Conservation (phyloP, 2,888 invertebrate species). For the Drosophila dives region DNA sequence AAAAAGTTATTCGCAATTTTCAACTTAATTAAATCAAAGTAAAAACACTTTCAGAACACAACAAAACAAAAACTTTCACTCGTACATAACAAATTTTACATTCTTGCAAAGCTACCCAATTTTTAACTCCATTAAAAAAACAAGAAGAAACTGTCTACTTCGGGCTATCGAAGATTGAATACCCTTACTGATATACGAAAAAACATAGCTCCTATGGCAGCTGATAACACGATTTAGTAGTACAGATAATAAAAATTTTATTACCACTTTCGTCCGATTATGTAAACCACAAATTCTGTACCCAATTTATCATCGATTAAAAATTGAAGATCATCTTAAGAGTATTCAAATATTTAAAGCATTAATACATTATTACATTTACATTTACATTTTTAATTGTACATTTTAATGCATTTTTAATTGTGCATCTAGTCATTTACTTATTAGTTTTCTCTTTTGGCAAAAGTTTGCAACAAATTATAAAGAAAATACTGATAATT, state of each 20-base stretch:
- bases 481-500: slow-evolving; percentile 6
- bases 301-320: background rate
- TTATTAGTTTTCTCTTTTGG: slow-evolving; percentile 2
- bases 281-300: background rate
- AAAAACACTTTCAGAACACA: slow-evolving; percentile 19
- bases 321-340: background rate
- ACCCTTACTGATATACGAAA: slow-evolving; percentile 6
- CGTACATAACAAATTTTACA: slow-evolving; percentile 45
- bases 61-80: slow-evolving; percentile 37
- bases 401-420: slow-evolving; percentile 27
- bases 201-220: slow-evolving; percentile 8
- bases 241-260: background rate
- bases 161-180: slow-evolving; percentile 14
- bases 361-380: slow-evolving; percentile 32
- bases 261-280: background rate
- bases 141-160: background rate
- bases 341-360: background rate
- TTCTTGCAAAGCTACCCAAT: slow-evolving; percentile 51
- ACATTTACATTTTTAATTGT: slow-evolving; percentile 37
- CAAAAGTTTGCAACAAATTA: slow-evolving; percentile 42
- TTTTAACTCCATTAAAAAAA: slow-evolving; percentile 53
- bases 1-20: slow-evolving; percentile 53
- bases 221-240: background rate
- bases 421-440: slow-evolving; percentile 31
- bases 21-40: slow-evolving; percentile 61